Percentiles rank a stretch among this genome's conserved stretches.
Evolutionary conservation across 2,797 vertebrate species (phyloP).

Genomic region (Chrosomus eos): DNA sequence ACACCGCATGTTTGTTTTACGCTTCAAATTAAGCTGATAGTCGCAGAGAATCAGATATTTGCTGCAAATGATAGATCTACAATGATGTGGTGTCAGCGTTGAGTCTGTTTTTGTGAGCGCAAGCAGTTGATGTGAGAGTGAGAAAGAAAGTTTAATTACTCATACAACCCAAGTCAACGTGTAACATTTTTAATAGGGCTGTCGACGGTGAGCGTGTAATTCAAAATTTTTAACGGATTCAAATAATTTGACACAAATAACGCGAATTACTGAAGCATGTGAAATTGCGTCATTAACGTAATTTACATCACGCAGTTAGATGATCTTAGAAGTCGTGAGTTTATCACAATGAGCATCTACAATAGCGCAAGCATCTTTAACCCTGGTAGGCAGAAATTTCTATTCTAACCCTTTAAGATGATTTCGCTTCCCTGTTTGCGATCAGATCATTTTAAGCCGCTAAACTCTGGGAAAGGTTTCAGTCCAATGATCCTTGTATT

Average conservation of each 20-base stretch:
- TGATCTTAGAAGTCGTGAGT: neutral
- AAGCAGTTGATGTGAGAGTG: neutral
- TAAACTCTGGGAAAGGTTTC: neutral
- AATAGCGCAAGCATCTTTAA: neutral
- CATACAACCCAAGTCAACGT: neutral
- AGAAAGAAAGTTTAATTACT: neutral
- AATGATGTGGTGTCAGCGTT: neutral
- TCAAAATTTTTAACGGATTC: neutral
- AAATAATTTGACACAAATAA: neutral
- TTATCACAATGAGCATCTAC: neutral
- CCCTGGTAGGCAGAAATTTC: neutral
- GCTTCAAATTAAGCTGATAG: neutral
- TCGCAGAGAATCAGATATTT: neutral
- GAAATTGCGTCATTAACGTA: neutral
- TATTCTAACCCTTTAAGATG: neutral
- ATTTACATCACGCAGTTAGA: neutral
- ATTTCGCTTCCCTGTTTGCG: neutral
- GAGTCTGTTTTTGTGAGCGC: conserved; percentile 34
- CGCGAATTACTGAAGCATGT: neutral
- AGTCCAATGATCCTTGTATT: neutral
- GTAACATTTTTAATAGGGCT: neutral
- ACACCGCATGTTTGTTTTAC: neutral
- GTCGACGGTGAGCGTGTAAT: neutral
- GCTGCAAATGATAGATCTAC: neutral
- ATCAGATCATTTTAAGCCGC: neutral